Evolutionary conservation across 2,113 vertebrate species (phyloP), one percentile per base, ranked within the genome.

Genomic region (Microtus montanus): DNA sequence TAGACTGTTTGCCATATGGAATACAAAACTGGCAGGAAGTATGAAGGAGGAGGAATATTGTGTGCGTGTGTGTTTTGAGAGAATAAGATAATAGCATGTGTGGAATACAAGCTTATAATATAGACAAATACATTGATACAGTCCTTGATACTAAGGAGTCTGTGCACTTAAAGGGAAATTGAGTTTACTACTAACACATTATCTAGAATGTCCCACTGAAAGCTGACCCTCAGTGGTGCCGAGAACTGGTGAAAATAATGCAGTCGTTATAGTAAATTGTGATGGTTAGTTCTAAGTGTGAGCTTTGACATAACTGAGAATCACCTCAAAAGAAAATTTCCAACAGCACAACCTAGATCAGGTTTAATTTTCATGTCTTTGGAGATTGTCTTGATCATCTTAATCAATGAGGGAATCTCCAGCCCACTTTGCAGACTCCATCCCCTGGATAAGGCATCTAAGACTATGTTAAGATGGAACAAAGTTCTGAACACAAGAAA

Each of bases 41-140:
- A 4, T 19, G 2, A 35, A 89, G 22, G 68, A 87, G 28, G 3
- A 58, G 5, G 0, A 87, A 74, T n/a, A 71, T 4, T 35, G 35
- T 58, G 8, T 71, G 3, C 0, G 5, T 75, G 19, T 77, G 52
- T 63, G n/a, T 33, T 22, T 19, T 44, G 2, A 5, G 44, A 85
- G 30, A 24, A 0, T 17, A 2, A 5, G 52, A 9, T 7, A 63
- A 47, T 7, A 54, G 24, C 2, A 15, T 2, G 54, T 41, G 20
- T 26, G 3, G 52, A 8, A 66, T 41, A 10, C 13, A 49, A 78
- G 13, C 17, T 14, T 91, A 44, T 3, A 47, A 38, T 93, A 2
- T 28, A 84, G 41, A 93, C 2, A 90, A 82, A 89, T 58, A 19
- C 49, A n/a, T 28, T 63, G n/a, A 83, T 35, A 13, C 4, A 14